Evolutionary conservation across 2,797 vertebrate species (phyloP), one percentile per base, ranked within the genome.

Genomic region (Tympanoctomys barrerae): DNA sequence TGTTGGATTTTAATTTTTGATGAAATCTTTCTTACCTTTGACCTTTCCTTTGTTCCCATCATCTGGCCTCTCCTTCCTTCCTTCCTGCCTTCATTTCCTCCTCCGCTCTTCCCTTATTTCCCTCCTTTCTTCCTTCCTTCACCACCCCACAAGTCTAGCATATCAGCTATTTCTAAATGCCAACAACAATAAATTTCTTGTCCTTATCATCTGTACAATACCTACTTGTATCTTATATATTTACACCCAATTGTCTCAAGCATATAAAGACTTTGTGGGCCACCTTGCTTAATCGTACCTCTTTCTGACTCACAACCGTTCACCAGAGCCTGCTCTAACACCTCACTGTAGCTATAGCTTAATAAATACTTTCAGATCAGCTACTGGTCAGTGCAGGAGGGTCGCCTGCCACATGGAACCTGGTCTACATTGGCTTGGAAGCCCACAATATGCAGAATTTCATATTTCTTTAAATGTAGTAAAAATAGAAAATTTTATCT

Each of bases 401-500:
- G 5, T 46, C 77, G 28, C 49, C 87, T 73, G 78, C 31, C 62
- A 87, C 22, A 26, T 28, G 24, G 26, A 68, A 11, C 19, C 70
- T 71, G 70, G 19, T 36, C 70, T 71, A 10, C 70, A 71, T 71
- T 39, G 8, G 19, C 3, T 39, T 8, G 39, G 70, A 71, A 10
- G 28, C 22, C 14, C n/a, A 57, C 68, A 66, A 80, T 39, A 86
- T 62, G 46, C 70, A 80, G 77, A 80, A 92, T 57, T 77, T 57
- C 87, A 4, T 19, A 57, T 81, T 96, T 21, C 73, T 92, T 70
- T 54, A 95, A 92, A 91, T 93, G 54, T 71, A 49, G 7, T 7
- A 68, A 52, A 94, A 87, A 88, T 90, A 91, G 21, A 91, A 28
- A 89, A 84, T 83, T 59, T 95, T 7, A 33, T 90, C 62, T 94